phyloP scores from a whole-genome alignment of 1,140 invertebrate species.

The Conus betulinus region DNA sequence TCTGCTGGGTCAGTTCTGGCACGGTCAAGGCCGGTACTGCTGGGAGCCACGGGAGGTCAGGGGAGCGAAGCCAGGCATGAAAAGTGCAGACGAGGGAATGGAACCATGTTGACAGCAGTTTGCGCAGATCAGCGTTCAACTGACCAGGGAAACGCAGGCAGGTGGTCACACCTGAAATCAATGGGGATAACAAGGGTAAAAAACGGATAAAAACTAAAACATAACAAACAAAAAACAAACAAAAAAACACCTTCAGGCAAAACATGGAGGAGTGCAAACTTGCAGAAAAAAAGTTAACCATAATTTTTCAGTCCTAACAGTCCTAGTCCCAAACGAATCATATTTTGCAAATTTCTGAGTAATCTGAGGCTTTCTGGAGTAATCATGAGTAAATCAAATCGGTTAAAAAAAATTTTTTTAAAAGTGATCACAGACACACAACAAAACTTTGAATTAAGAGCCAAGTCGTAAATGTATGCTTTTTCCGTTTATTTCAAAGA shows the following conservation, averaged over 20 bases:
- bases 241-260: not conserved
- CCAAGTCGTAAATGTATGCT: no score
- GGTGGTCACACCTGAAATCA: conserved; percentile 84
- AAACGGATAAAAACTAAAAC: not conserved
- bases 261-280: not conserved
- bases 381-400: no score
- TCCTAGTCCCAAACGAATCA: no score
- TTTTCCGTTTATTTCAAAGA: no score
- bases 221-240: no score
- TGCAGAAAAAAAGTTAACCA: no score
- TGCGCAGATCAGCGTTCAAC: conserved; percentile 88
- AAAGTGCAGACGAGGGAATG: conserved; percentile 86
- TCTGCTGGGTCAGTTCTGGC: conserved; percentile 79
- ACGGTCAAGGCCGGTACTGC: conserved; percentile 78
- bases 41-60: conserved; percentile 79
- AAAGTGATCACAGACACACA: no score
- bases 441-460: no score
- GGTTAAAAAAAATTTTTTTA: no score
- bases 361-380: no score
- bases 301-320: no score
- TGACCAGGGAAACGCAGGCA: conserved; percentile 88
- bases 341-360: no score
- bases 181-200: not conserved
- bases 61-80: conserved; percentile 87
- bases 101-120: conserved; percentile 86